A percentile compares a stretch with the other conserved stretches of the same genome.
Conservation (phyloP, 1,140 invertebrate species). For the Druon quercuslanigerum region DNA sequence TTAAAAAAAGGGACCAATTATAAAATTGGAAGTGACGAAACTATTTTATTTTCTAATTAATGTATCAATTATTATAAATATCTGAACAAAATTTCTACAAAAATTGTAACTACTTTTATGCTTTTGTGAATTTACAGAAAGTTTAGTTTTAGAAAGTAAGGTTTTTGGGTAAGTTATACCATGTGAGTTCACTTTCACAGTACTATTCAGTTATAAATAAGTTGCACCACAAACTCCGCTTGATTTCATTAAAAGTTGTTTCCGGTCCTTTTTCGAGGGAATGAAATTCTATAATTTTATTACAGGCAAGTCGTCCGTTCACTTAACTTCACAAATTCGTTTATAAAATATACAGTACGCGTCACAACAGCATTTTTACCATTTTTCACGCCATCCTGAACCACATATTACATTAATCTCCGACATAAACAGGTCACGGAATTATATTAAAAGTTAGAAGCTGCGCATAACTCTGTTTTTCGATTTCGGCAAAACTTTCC, state of each 20-base stretch:
- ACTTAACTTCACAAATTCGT: constrained; percentile 14
- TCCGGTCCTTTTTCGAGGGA: neutral
- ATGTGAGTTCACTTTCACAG: neutral
- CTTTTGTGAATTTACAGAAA: too few relatives aligned
- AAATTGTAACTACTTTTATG: too few relatives aligned
- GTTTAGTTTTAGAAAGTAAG: too few relatives aligned
- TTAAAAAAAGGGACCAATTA: too few relatives aligned
- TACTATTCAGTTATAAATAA: constrained; percentile 7
- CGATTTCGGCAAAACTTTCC: too few relatives aligned
- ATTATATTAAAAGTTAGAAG: neutral
- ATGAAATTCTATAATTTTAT: constrained; percentile 7
- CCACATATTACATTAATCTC: neutral
- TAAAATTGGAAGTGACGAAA: too few relatives aligned
- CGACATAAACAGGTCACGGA: neutral
- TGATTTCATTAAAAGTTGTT: constrained; percentile 12
- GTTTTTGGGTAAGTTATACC: too few relatives aligned
- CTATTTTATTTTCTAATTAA: too few relatives aligned
- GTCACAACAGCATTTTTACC: neutral
- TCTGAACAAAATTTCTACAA: too few relatives aligned
- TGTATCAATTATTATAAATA: too few relatives aligned
- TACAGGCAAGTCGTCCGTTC: neutral
- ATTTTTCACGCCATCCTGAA: neutral
- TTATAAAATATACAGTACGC: neutral
- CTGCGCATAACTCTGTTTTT: too few relatives aligned
- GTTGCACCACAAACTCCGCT: neutral